Conservation (phyloP, 1,140 invertebrate genomes). For the Lepidurus arcticus region DNA sequence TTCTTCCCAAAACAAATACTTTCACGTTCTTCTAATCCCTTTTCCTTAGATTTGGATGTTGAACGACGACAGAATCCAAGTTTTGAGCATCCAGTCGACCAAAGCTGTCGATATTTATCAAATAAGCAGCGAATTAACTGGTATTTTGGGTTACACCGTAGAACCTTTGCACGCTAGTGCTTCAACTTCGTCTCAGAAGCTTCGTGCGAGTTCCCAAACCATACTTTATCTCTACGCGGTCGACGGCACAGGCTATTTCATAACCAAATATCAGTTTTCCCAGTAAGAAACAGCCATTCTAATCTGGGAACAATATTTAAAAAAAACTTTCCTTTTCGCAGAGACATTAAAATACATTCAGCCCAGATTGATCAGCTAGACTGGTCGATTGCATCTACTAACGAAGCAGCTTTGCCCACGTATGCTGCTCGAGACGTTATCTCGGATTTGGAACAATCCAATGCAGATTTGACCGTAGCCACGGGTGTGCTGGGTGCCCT, state of each 20-base stretch:
- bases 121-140: background rate
- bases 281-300: background rate
- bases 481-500: slow-evolving; percentile 5
- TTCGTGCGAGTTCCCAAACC: background rate
- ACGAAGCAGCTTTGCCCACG: background rate
- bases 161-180: slow-evolving; percentile 1
- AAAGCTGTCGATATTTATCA: background rate
- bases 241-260: background rate
- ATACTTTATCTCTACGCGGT: background rate
- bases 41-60: slow-evolving; percentile 23
- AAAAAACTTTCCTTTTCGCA: background rate
- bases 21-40: background rate
- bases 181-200: background rate
- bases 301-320: too few relatives aligned
- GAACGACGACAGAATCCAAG: background rate
- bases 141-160: slow-evolving; percentile 8
- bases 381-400: background rate
- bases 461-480: slow-evolving; percentile 23
- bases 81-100: background rate
- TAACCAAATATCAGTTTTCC: background rate
- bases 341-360: background rate
- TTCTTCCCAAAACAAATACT: background rate
- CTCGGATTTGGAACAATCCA: background rate
- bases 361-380: background rate
- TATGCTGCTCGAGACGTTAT: slow-evolving; percentile 7